A percentile compares a stretch with the other conserved stretches of the same genome.
Conservation (phyloP, 2,113 vertebrate genomes). For the Psilopogon haemacephalus region DNA sequence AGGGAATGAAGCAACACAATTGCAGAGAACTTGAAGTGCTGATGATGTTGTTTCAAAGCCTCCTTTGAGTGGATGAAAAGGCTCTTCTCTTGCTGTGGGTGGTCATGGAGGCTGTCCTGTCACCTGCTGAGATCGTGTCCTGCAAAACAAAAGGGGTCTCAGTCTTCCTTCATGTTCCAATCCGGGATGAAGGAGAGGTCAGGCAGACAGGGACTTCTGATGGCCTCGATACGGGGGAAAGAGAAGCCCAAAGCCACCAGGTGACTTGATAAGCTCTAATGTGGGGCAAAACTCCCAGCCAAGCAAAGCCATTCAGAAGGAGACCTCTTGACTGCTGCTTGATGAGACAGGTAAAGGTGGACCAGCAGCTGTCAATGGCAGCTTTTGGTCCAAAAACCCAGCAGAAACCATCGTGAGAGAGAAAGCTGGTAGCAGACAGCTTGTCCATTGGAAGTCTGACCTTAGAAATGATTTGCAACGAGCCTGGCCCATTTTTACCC, state of each 20-base stretch:
- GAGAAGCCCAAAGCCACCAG: not conserved
- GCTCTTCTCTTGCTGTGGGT: not conserved
- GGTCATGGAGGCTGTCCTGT: not conserved
- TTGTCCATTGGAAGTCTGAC: not conserved
- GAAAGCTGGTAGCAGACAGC: not conserved
- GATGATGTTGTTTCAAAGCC: not conserved
- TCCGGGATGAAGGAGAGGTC: no score
- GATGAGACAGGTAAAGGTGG: not conserved
- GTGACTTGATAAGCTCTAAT: fast-evolving
- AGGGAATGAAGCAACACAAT: not conserved
- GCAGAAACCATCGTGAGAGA: not conserved
- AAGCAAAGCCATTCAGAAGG: not conserved
- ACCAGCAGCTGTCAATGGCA: not conserved
- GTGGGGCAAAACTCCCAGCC: fast-evolving
- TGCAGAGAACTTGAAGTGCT: not conserved
- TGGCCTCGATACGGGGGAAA: not conserved
- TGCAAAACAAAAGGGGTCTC: not conserved
- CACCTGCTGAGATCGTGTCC: not conserved
- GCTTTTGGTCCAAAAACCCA: not conserved
- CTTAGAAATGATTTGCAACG: not conserved
- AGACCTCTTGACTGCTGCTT: not conserved
- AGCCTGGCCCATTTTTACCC: not conserved
- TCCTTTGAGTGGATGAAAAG: not conserved
- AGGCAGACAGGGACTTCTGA: no score
- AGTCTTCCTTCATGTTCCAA: no score